Conservation (phyloP, 2,797 vertebrate genomes). For the Gymnopithys bicolor region DNA sequence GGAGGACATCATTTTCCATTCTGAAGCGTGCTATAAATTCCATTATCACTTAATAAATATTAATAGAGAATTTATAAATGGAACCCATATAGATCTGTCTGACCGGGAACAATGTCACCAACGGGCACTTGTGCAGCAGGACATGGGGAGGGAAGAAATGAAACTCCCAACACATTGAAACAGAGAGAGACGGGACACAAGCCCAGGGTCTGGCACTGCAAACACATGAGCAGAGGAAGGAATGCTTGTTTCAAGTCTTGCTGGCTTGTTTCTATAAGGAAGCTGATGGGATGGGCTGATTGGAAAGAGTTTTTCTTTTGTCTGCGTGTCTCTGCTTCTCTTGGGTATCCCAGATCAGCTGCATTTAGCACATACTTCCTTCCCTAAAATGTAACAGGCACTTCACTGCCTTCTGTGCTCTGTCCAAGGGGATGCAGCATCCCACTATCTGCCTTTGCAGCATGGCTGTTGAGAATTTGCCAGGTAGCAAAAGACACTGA, state of each 20-base stretch:
- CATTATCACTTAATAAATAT: constrained; percentile 73
- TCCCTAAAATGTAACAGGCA: not conserved
- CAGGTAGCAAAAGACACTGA: not conserved
- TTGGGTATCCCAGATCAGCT: not conserved
- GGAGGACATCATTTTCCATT: constrained; percentile 60
- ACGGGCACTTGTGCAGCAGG: not conserved
- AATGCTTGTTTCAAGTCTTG: not conserved
- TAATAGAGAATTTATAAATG: constrained; percentile 72
- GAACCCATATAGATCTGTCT: constrained; percentile 28
- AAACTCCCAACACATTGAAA: not conserved
- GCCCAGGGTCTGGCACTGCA: not conserved
- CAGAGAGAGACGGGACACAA: not conserved
- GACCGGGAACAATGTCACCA: constrained; percentile 37
- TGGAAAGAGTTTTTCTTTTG: not conserved
- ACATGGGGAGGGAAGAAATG: not conserved
- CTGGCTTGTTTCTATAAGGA: not conserved
- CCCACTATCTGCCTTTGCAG: not conserved
- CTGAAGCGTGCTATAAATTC: constrained; percentile 61
- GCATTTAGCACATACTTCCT: not conserved
- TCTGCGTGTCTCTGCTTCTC: not conserved
- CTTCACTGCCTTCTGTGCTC: not conserved
- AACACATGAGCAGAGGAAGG: not conserved
- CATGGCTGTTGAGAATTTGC: not conserved
- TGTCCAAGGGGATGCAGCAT: not conserved
- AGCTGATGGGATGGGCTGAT: not conserved